phyloP scores from a whole-genome alignment of 2,888 invertebrate species.

The Hirtodrosophila confusa region DNA sequence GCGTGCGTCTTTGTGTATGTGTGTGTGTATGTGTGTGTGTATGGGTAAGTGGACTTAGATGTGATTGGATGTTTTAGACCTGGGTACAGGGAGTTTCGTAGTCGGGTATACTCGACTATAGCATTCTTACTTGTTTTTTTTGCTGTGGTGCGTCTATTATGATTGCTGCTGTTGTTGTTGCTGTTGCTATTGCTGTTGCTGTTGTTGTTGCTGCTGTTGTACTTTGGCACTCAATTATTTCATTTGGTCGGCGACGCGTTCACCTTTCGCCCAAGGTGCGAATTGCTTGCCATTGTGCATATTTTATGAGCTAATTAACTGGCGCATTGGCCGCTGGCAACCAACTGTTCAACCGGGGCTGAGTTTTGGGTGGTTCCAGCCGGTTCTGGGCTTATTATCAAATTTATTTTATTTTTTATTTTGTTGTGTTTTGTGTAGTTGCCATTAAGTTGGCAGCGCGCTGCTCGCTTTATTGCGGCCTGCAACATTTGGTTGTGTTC shows the following conservation, averaged over 20 bases:
- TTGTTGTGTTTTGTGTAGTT: slow-evolving; percentile 2
- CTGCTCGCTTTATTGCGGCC: slow-evolving; percentile 38
- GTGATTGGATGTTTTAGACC: too few species aligned
- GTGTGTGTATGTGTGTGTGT: too few species aligned
- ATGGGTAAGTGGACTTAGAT: too few species aligned
- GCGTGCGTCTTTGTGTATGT: too few species aligned
- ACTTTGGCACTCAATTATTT: slow-evolving; percentile 74
- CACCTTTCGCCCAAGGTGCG: slow-evolving; percentile 66
- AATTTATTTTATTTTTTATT: slow-evolving; percentile 19
- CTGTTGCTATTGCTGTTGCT: slow-evolving; percentile 8
- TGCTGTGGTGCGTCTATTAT: slow-evolving; percentile 8
- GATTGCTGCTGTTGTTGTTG: slow-evolving; percentile 13
- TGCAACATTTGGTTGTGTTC: slow-evolving; percentile 21
- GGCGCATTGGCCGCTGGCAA: slow-evolving; percentile 60
- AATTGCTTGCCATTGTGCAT: slow-evolving; percentile 73
- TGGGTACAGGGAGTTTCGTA: too few species aligned
- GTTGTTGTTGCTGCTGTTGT: slow-evolving; percentile 35
- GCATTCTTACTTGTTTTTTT: not conserved
- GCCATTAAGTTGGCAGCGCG: slow-evolving; percentile 39
- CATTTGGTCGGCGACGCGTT: slow-evolving; percentile 40
- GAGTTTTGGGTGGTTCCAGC: slow-evolving; percentile 1
- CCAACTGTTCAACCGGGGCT: slow-evolving; percentile 11
- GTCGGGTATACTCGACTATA: too few species aligned
- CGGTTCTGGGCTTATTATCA: slow-evolving; percentile 19
- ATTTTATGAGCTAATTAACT: slow-evolving; percentile 79